These are phyloP conservation scores for Elegia similella DNA, from an alignment of 2,888 invertebrate species.

Conservation along the genomic window DNA sequence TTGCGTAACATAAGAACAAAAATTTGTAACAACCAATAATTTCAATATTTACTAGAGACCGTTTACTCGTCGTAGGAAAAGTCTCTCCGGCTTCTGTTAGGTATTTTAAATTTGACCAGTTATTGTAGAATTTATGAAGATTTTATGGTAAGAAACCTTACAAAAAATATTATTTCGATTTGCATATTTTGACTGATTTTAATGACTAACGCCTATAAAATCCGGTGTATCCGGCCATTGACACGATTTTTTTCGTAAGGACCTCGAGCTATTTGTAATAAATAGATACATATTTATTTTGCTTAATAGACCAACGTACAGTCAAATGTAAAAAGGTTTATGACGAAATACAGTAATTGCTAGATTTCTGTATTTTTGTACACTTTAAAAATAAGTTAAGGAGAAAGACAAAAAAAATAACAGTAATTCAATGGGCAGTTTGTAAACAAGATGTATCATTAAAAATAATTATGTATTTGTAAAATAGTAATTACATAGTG, in stretches of 20 bases:
- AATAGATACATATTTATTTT: neutral
- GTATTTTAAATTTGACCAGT: too few species aligned
- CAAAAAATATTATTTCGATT: too few species aligned
- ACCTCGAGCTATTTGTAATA: slow-evolving; percentile 11
- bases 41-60: too few species aligned
- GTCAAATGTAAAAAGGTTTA: neutral
- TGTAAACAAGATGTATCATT: neutral
- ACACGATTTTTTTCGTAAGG: neutral
- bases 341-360: neutral
- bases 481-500: slow-evolving; percentile 14
- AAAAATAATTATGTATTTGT: neutral
- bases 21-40: too few species aligned
- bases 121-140: too few species aligned
- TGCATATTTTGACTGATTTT: too few species aligned
- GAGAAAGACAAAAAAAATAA: neutral
- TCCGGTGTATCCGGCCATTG: neutral
- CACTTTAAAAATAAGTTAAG: neutral
- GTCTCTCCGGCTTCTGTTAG: too few species aligned
- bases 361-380: slow-evolving; percentile 5
- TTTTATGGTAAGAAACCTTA: too few species aligned
- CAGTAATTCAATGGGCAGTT: neutral
- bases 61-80: too few species aligned
- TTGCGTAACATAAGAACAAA: too few species aligned
- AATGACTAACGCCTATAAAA: too few species aligned
- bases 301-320: neutral